Conservation (phyloP, 2,888 invertebrate genomes). For the Trachelus tabidus region DNA sequence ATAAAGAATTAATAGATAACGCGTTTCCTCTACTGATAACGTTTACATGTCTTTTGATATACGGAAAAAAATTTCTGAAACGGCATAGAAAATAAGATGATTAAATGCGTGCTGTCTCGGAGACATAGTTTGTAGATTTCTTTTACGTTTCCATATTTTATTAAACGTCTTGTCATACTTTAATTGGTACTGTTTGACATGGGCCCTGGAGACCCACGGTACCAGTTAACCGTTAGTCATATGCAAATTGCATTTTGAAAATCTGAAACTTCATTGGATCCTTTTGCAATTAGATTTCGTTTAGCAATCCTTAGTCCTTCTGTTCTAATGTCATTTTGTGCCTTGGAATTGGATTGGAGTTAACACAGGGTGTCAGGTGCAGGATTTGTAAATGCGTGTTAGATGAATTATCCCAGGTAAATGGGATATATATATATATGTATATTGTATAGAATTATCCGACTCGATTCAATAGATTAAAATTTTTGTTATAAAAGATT, state of each 20-base stretch:
- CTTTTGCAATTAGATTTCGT: neutral
- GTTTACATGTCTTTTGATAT: no score
- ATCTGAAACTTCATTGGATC: neutral
- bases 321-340: neutral
- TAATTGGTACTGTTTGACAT: no score
- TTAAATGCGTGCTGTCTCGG: no score
- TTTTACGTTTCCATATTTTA: no score
- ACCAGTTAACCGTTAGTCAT: neutral
- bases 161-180: no score
- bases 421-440: neutral
- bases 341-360: neutral
- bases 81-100: no score
- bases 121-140: no score
- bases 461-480: no score
- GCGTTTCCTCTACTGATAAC: no score
- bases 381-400: neutral
- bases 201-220: no score
- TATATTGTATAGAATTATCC: neutral
- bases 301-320: neutral
- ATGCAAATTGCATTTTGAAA: neutral
- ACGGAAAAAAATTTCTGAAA: no score
- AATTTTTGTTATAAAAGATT: neutral
- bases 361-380: neutral
- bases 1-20: no score
- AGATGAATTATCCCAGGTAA: neutral